Evolutionary conservation across 2,797 vertebrate genomes (phyloP), one percentile per base, ranked within the genome.

Genomic region (Dermochelys coriacea): DNA sequence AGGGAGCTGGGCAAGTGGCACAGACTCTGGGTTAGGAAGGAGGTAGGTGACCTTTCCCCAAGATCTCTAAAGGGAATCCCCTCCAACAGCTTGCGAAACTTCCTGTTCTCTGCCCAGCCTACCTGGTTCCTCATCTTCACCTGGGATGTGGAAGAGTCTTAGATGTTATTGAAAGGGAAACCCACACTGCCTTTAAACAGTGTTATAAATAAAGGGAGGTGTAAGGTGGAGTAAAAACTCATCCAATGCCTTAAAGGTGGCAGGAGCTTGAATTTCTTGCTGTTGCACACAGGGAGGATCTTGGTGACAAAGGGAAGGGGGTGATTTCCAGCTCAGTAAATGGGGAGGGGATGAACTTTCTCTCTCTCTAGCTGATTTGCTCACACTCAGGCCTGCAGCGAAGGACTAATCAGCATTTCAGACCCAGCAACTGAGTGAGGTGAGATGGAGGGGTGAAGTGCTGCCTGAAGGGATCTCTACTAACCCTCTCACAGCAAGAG

Each of bases 381-480:
- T 95, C 91, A 94, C 95, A 93, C 82, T 93, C 86, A 88, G 16
- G 93, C 84, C 87, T 90, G n/a, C 82, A 87, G 86, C 82, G 90
- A 85, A 81, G 21, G 55, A 68, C 74, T 29, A 1, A 93, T 97
- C 95, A 95, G 94, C 91, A 45, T 78, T 91, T 37, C 16, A 85
- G 92, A 1, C 0, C 79, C 80, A 91, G 84, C 87, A 45, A 29
- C 85, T 80, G 87, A 82, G 85, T 29, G 85, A 91, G 77, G 55
- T 52, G 93, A 85, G 83, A n/a, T 21, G 80, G 55, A 57, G 55
- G 11, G 27, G 55, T 57, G 51, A 64, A 84, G 49, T 75, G 85
- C 80, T 91, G 45, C 37, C 85, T 51, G 78, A 0, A 85, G 85
- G 79, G 82, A 80, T 79, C 91, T 79, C 23, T 82, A 47, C 77